Conservation (phyloP, 2,797 vertebrate genomes). For the Sebastes taczanowskii region DNA sequence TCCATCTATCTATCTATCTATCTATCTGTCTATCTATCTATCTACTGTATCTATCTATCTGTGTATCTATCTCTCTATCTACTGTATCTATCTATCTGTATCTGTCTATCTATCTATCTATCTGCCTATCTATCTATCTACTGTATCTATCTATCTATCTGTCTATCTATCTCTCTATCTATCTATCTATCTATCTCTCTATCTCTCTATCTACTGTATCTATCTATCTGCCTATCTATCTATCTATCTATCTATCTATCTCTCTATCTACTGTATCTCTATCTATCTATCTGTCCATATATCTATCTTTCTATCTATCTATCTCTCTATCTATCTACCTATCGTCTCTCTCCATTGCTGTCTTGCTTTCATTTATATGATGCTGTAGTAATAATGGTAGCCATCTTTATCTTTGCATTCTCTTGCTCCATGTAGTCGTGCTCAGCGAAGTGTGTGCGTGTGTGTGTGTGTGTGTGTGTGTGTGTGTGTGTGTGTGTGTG, state of each 20-base stretch:
- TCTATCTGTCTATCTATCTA: not conserved
- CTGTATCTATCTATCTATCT: not conserved
- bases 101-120: slow-evolving; percentile 4
- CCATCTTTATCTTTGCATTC: slow-evolving; percentile 58
- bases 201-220: not conserved
- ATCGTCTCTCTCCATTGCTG: not conserved
- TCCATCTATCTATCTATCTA: not conserved
- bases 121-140: slow-evolving; percentile 4
- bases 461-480: not conserved
- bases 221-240: not conserved
- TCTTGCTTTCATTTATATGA: slow-evolving; percentile 12
- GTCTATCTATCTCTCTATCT: not conserved
- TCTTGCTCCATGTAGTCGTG: slow-evolving; percentile 31
- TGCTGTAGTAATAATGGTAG: slow-evolving; percentile 45
- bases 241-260: not conserved
- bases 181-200: not conserved
- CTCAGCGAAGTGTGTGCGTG: slow-evolving; percentile 5
- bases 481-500: not conserved
- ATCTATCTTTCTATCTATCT: not conserved
- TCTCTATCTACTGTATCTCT: not conserved
- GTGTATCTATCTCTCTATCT: slow-evolving; percentile 7
- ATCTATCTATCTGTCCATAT: slow-evolving; percentile 16
- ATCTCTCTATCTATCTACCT: not conserved
- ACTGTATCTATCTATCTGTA: not conserved
- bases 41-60: not conserved